phyloP scores from a whole-genome alignment of 1,140 invertebrate species.

The Ephestia elutella region DNA sequence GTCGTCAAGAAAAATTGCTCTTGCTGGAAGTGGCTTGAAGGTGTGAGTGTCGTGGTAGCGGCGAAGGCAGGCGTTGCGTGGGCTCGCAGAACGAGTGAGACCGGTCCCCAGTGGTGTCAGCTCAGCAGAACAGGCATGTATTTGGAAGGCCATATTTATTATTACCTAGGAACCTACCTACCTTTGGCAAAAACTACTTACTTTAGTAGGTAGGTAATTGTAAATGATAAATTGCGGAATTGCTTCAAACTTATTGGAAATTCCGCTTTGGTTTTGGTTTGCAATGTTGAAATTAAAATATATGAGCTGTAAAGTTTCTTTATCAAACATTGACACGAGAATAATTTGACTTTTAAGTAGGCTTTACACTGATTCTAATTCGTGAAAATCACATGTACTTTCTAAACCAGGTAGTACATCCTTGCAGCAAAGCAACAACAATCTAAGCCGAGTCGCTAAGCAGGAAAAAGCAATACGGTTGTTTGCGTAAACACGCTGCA shows the following conservation, averaged over 20 bases:
- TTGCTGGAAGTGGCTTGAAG: constrained; percentile 14
- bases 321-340: too few relatives aligned
- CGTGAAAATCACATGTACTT: background rate
- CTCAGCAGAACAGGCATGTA: constrained; percentile 35
- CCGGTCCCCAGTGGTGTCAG: constrained; percentile 65
- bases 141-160: constrained; percentile 14
- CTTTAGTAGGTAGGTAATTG: too few relatives aligned
- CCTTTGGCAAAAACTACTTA: background rate
- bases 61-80: constrained; percentile 41
- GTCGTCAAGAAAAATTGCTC: background rate
- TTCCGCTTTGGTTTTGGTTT: background rate
- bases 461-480: constrained; percentile 54
- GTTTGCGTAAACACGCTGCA: constrained; percentile 42
- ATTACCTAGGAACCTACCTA: constrained; percentile 5
- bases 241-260: background rate
- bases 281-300: background rate
- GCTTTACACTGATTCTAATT: background rate
- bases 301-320: too few relatives aligned
- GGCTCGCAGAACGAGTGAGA: constrained; percentile 57
- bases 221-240: background rate
- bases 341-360: too few relatives aligned
- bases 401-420: constrained; percentile 15
- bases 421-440: constrained; percentile 29
- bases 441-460: constrained; percentile 42
- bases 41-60: constrained; percentile 37